phyloP scores from a whole-genome alignment of 2,888 invertebrate genomes.

The Caenorhabditis japonica region DNA sequence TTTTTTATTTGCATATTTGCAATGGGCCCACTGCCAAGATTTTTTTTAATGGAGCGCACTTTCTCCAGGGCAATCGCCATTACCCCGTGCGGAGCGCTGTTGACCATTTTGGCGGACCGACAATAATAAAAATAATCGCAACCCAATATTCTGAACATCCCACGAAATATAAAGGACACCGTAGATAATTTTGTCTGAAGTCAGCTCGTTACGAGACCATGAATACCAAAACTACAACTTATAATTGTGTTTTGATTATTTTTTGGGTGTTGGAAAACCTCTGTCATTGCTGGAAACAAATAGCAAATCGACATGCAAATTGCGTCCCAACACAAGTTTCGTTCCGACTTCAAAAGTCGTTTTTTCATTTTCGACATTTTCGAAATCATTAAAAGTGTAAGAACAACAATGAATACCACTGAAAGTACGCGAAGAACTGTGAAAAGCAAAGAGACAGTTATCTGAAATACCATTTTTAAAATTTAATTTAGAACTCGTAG shows the following conservation, averaged over 20 bases:
- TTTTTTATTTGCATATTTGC: too few relatives aligned
- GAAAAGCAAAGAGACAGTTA: constrained; percentile 6
- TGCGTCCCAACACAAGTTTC: constrained; percentile 16
- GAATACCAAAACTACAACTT: constrained; percentile 24
- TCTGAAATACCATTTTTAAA: background rate
- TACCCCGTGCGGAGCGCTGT: constrained; percentile 24
- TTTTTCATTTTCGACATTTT: constrained; percentile 34
- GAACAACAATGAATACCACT: constrained; percentile 8
- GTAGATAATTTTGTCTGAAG: background rate
- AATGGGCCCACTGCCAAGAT: too few relatives aligned
- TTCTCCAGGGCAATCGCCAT: constrained; percentile 8
- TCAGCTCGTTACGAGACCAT: background rate
- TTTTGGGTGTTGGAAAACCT: constrained; percentile 10
- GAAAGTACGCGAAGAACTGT: constrained; percentile 11
- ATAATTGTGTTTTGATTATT: background rate
- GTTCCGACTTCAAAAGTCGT: constrained; percentile 14
- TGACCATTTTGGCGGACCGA: too few relatives aligned
- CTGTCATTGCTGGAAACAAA: constrained; percentile 11
- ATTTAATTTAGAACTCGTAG: too few relatives aligned
- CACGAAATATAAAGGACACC: constrained; percentile 4
- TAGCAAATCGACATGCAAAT: constrained; percentile 29
- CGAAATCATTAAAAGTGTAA: constrained; percentile 3
- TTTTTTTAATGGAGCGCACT: too few relatives aligned
- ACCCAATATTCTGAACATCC: constrained; percentile 37
- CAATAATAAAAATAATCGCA: background rate